Evolutionary conservation across 1,140 invertebrate genomes (phyloP).

Genomic region (Stegodyphus mimosarum): DNA sequence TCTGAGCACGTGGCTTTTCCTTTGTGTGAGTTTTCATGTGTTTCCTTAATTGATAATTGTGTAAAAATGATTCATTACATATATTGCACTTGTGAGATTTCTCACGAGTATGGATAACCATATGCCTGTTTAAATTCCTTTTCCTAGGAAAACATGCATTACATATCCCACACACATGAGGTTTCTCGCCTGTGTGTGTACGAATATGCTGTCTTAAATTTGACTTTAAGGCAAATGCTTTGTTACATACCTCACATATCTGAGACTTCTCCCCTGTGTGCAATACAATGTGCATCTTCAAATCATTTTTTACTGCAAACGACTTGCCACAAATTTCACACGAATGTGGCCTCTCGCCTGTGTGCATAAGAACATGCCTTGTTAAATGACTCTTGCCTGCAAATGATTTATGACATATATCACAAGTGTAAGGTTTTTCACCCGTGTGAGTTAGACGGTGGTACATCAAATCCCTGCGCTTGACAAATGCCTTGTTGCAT

Average conservation of each 20-base stretch:
- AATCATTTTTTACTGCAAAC: not conserved
- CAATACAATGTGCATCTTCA: not conserved
- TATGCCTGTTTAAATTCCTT: slow-evolving; percentile 5
- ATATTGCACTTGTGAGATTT: slow-evolving; percentile 51
- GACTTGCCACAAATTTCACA: not conserved
- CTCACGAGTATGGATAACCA: slow-evolving; percentile 48
- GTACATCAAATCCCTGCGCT: slow-evolving; percentile 58
- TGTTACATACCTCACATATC: not conserved
- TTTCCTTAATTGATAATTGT: too few species aligned
- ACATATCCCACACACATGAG: not conserved
- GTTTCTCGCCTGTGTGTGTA: slow-evolving; percentile 4
- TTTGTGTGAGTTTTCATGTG: too few species aligned
- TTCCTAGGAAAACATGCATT: not conserved
- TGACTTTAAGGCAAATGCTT: not conserved
- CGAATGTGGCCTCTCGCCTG: slow-evolving; percentile 72
- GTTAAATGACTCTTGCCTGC: not conserved
- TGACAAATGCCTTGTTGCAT: slow-evolving; percentile 67
- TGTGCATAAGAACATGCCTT: not conserved
- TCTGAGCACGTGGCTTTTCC: slow-evolving; percentile 46
- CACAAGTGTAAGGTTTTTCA: slow-evolving; percentile 68
- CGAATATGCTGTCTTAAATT: not conserved
- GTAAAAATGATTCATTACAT: slow-evolving; percentile 39
- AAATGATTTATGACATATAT: slow-evolving; percentile 61
- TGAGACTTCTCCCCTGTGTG: slow-evolving; percentile 8
- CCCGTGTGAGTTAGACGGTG: slow-evolving; percentile 64